Evolutionary conservation across 2,888 invertebrate species (phyloP).

Genomic region (Acleris holmiana): DNA sequence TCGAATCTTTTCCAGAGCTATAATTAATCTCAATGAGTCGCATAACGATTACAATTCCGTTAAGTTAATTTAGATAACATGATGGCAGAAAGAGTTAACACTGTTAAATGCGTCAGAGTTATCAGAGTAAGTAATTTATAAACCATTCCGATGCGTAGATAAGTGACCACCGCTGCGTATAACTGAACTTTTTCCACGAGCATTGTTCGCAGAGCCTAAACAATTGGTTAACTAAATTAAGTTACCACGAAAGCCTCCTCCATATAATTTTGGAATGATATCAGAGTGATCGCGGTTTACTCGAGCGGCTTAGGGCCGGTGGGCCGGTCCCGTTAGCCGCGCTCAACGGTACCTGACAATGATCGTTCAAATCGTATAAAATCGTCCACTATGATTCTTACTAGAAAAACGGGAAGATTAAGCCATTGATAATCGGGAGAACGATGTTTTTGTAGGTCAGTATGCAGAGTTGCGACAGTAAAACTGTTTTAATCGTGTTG

Average conservation of each 20-base stretch:
- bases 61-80: conserved; percentile 12
- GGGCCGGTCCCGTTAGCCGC: conserved; percentile 66
- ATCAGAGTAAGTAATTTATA: conserved; percentile 20
- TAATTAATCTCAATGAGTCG: too few species aligned
- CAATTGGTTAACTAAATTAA: conserved; percentile 25
- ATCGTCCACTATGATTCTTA: conserved; percentile 49
- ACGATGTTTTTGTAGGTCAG: background rate
- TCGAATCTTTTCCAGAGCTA: too few species aligned
- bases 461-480: background rate
- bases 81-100: conserved; percentile 1
- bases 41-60: background rate
- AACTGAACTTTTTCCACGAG: conserved; percentile 31
- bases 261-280: conserved; percentile 53
- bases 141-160: conserved; percentile 19
- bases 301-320: conserved; percentile 62
- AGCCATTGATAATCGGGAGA: conserved; percentile 6
- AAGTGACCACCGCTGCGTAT: conserved; percentile 15
- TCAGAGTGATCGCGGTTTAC: conserved; percentile 51
- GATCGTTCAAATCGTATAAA: conserved; percentile 61
- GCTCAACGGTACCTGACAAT: conserved; percentile 67
- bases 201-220: conserved; percentile 24
- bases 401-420: conserved; percentile 6
- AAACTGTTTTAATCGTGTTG: background rate
- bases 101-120: conserved; percentile 2
- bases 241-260: conserved; percentile 28